Evolutionary conservation across 2,888 invertebrate genomes (phyloP), one percentile per base, ranked within the genome.

Genomic region (Oithona nana): DNA sequence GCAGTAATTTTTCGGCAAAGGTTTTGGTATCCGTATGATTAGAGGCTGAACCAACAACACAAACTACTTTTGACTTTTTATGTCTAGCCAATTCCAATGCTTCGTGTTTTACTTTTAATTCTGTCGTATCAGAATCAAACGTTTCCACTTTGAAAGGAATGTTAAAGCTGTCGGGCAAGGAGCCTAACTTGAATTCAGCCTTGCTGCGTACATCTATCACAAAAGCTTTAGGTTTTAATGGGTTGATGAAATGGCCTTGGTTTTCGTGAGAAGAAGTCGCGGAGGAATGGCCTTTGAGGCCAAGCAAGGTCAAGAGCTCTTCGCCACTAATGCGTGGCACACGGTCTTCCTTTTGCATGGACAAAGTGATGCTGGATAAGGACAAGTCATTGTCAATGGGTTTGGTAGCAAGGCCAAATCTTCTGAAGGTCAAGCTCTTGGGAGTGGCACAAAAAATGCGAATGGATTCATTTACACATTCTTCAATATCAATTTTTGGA

Each of bases 1-100:
- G 81, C 56, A 94, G 80, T 65, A 94, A 76, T 71, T 84, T 84
- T 68, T 84, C 84, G 57, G 90, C 87, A 79, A 93, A 89, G 88
- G 92, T 76, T 22, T 52, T 29, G 8, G 54, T 13, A 1, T 57
- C 56, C 6, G 3, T 3, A 3, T 24, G 26, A 24, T 55, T 28
- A 6, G 20, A 24, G 6, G 16, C 2, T 16, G 20, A 28, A 11
- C 55, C 61, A 16, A 29, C 39, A 16, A 61, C 51, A 28, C 28
- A 26, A n/a, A 48, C 55, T 8, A 48, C 31, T 57, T 48, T 11
- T 48, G 31, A 4, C 29, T 61, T 61, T 52, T n/a, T 52, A 13
- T 56, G 50, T 39, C 24, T 65, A 16, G 39, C 39, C 6, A 11
- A 11, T 6, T 39, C 8, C 16, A 39, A 16, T 6, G 39, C 39